phyloP scores from a whole-genome alignment of 2,888 invertebrate species.

The Lycia hirtaria region DNA sequence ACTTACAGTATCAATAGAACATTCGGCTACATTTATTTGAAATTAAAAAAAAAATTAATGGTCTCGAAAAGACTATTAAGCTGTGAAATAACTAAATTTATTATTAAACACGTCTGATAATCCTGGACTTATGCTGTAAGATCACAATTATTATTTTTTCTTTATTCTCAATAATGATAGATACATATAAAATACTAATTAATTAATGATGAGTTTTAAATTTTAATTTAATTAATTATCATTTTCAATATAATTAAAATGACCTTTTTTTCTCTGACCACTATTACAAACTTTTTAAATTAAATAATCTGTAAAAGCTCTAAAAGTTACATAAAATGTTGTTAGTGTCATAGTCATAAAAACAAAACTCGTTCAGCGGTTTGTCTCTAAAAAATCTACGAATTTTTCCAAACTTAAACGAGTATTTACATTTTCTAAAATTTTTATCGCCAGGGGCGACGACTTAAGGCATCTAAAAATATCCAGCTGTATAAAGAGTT shows the following conservation, averaged over 20 bases:
- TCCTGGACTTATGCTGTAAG: too few species aligned
- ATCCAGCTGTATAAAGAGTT: not conserved
- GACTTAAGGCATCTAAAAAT: constrained; percentile 29
- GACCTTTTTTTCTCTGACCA: not conserved
- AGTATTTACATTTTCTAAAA: constrained; percentile 15
- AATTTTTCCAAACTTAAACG: constrained; percentile 8
- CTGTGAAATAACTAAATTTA: too few species aligned
- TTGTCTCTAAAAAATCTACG: not conserved
- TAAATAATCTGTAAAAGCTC: not conserved
- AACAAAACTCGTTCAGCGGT: constrained; percentile 4
- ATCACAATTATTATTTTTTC: too few species aligned
- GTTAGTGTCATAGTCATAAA: constrained; percentile 2
- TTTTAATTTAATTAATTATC: not conserved
- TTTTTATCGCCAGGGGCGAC: constrained; percentile 9
- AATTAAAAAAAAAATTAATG: too few species aligned
- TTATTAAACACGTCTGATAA: too few species aligned
- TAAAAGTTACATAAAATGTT: constrained; percentile 1
- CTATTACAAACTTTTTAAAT: not conserved
- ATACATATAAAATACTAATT: not conserved
- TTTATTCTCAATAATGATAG: too few species aligned
- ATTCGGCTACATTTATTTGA: too few species aligned
- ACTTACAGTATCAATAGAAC: too few species aligned
- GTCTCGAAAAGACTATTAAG: too few species aligned
- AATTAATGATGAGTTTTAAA: not conserved
- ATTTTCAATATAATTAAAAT: not conserved